phyloP scores from a whole-genome alignment of 2,888 invertebrate genomes.

The Phyllotreta cruciferae region DNA sequence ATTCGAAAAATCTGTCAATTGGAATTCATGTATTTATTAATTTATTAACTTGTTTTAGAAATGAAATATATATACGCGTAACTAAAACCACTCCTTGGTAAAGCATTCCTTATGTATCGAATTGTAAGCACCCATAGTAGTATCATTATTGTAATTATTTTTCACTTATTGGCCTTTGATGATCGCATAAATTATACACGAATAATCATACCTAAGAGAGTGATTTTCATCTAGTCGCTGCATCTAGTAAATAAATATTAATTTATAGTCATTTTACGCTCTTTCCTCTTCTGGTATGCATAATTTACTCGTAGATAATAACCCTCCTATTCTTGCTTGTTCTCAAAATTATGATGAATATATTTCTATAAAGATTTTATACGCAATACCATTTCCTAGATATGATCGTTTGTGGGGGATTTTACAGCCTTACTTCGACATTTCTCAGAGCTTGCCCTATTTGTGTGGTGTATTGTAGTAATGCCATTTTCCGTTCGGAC shows the following conservation, averaged over 20 bases:
- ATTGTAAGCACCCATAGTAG: not conserved
- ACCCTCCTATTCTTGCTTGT: not conserved
- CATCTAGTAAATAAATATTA: slow-evolving; percentile 15
- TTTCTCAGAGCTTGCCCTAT: slow-evolving; percentile 4
- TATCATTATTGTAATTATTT: not conserved
- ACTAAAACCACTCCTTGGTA: slow-evolving; percentile 3
- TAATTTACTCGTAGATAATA: not conserved
- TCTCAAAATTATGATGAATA: not conserved
- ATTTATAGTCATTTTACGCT: slow-evolving; percentile 12
- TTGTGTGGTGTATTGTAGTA: slow-evolving; percentile 12
- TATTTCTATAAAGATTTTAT: not conserved
- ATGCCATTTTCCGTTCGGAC: slow-evolving; percentile 14
- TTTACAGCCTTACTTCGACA: not conserved
- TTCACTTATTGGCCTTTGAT: slow-evolving; percentile 5
- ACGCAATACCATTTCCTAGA: slow-evolving; percentile 11
- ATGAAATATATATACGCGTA: slow-evolving; percentile 1
- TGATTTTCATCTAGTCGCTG: slow-evolving; percentile 6
- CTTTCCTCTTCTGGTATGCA: not conserved
- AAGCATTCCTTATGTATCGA: not conserved
- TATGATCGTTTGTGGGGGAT: not conserved
- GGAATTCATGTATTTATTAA: not conserved
- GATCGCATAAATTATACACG: not conserved
- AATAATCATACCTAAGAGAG: not conserved
- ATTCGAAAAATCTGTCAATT: no score
- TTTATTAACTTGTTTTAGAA: slow-evolving; percentile 4